These are phyloP conservation scores for Chaetodon auriga DNA, from an alignment of 2,113 vertebrate genomes.

Conservation along the genomic window DNA sequence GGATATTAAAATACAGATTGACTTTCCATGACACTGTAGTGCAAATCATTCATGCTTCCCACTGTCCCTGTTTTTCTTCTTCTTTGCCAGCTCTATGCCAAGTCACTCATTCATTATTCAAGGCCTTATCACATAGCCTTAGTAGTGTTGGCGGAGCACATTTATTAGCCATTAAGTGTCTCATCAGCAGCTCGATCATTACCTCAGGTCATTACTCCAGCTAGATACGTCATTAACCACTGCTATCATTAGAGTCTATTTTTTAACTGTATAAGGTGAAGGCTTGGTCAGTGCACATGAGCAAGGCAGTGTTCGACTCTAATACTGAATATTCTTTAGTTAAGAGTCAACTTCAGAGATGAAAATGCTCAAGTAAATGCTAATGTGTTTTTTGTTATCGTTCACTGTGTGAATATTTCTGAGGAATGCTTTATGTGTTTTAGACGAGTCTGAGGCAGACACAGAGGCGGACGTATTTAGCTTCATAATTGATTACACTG, in stretches of 20 bases:
- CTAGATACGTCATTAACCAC: constrained; percentile 62
- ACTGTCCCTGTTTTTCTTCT: too few relatives aligned
- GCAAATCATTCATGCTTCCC: too few relatives aligned
- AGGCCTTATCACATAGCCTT: constrained; percentile 54
- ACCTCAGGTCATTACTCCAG: constrained; percentile 67
- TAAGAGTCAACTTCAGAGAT: neutral
- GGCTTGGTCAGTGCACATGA: constrained; percentile 12
- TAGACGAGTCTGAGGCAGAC: neutral
- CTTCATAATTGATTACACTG: constrained; percentile 25
- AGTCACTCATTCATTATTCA: constrained; percentile 59
- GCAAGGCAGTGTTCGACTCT: neutral
- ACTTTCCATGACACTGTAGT: neutral
- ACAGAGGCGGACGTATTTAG: constrained; percentile 9
- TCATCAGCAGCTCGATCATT: constrained; percentile 65
- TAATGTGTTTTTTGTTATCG: neutral
- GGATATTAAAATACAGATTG: neutral
- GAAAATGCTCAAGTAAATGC: neutral
- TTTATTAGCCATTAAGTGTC: constrained; percentile 75
- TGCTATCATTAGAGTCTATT: constrained; percentile 31
- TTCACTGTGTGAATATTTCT: neutral
- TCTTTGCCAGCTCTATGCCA: neutral
- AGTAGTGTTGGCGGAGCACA: constrained; percentile 47
- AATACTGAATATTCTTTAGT: neutral
- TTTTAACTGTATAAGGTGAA: constrained; percentile 47
- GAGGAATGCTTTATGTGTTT: neutral